phyloP scores from a whole-genome alignment of 2,888 invertebrate species.

The Cosmia trapezina region DNA sequence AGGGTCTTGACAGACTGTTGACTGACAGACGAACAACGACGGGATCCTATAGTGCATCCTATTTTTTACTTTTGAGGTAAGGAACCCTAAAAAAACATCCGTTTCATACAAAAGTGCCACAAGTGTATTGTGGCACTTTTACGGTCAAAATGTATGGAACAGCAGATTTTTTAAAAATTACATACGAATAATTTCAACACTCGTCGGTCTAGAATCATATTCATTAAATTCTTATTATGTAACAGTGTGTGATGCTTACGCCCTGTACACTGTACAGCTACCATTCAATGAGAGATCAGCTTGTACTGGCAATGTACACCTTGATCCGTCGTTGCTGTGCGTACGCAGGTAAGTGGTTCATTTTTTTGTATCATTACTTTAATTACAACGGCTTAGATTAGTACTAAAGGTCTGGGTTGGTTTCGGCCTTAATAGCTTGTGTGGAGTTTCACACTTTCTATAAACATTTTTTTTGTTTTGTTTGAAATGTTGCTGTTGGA shows the following conservation, averaged over 20 bases:
- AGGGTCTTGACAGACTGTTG: no score
- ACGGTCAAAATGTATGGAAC: no score
- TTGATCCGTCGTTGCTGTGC: background rate
- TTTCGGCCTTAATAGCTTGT: conserved; percentile 62
- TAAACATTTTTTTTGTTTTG: conserved; percentile 36
- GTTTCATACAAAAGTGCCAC: no score
- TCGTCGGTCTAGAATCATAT: no score
- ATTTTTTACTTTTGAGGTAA: no score
- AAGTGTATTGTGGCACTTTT: no score
- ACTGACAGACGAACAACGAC: no score
- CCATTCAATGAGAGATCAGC: background rate
- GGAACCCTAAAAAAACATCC: no score
- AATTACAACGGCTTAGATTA: conserved; percentile 32
- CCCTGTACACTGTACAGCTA: background rate
- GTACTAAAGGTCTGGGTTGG: conserved; percentile 53
- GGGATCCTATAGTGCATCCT: no score
- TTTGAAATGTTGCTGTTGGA: conserved; percentile 20
- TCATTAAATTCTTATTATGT: no score
- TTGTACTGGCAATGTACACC: background rate
- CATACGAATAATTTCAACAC: no score
- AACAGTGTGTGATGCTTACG: background rate
- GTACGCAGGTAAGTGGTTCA: conserved; percentile 20
- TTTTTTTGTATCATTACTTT: conserved; percentile 59
- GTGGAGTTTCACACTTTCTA: conserved; percentile 57
- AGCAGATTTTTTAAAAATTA: no score